phyloP scores from a whole-genome alignment of 2,113 vertebrate genomes.

The Procavia capensis region DNA sequence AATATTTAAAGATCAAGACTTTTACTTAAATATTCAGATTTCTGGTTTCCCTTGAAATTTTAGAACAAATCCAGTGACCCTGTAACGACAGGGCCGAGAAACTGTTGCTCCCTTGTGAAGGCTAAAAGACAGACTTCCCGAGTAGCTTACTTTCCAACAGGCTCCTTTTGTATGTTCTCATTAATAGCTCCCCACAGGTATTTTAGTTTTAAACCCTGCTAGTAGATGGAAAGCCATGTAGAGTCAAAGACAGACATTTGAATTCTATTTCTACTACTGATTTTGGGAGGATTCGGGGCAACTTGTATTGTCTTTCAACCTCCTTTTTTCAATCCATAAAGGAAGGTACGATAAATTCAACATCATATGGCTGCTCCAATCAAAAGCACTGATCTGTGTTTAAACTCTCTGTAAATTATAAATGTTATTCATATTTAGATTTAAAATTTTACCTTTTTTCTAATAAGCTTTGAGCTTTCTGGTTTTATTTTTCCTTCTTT shows the following conservation, averaged over 20 bases:
- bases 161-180: accelerated
- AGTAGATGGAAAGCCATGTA: background rate
- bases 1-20: conserved; percentile 48
- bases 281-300: too few species aligned
- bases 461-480: background rate
- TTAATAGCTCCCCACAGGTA: background rate
- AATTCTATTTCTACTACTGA: background rate
- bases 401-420: background rate
- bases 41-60: conserved; percentile 8
- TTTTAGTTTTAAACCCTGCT: background rate
- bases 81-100: too few species aligned
- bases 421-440: background rate
- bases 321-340: background rate
- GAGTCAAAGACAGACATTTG: background rate
- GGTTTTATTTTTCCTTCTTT: background rate
- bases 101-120: background rate
- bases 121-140: background rate
- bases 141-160: background rate
- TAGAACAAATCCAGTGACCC: background rate
- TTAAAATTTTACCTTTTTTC: background rate
- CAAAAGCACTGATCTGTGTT: background rate
- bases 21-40: conserved; percentile 35
- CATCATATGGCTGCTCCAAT: background rate
- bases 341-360: background rate
- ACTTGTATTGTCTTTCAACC: background rate